Evolutionary conservation across 1,140 invertebrate species (phyloP).

Genomic region (Atta cephalotes): DNA sequence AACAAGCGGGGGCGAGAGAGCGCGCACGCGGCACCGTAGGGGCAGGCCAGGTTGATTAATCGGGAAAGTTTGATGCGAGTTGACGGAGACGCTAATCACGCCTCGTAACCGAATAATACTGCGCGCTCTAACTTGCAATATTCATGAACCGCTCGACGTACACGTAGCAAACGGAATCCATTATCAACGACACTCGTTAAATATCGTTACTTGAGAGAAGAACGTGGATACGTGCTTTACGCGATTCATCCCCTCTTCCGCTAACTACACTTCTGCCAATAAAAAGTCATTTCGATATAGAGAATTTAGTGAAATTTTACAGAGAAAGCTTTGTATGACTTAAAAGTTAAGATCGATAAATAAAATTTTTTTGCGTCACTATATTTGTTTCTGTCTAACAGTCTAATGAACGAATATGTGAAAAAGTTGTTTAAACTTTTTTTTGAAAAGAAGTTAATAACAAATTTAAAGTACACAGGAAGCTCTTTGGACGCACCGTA

Average conservation of each 20-base stretch:
- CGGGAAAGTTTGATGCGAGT: conserved; percentile 84
- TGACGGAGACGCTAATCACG: conserved; percentile 84
- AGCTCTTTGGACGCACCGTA: background rate
- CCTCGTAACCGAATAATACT: conserved; percentile 82
- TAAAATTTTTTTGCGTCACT: background rate
- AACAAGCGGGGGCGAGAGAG: conserved; percentile 38
- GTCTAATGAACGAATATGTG: background rate
- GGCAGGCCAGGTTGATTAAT: conserved; percentile 81
- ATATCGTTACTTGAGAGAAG: conserved; percentile 51
- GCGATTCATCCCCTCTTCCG: conserved; percentile 5
- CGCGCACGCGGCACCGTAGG: conserved; percentile 59
- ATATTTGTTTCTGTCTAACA: background rate
- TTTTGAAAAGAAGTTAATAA: background rate
- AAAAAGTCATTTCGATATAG: background rate
- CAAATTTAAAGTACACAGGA: background rate
- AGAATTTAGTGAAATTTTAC: background rate
- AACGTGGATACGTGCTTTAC: background rate
- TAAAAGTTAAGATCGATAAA: background rate
- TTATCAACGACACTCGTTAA: conserved; percentile 72
- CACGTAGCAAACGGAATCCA: conserved; percentile 75
- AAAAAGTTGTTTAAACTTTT: background rate
- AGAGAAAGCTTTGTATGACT: background rate
- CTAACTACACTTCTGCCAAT: background rate
- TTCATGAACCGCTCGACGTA: conserved; percentile 73
- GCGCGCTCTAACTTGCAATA: conserved; percentile 72